A percentile compares a stretch with the other conserved stretches of the same genome.
These are phyloP conservation scores for Coenonympha arcania DNA, from an alignment of 2,888 invertebrate species.

Conservation along the genomic window DNA sequence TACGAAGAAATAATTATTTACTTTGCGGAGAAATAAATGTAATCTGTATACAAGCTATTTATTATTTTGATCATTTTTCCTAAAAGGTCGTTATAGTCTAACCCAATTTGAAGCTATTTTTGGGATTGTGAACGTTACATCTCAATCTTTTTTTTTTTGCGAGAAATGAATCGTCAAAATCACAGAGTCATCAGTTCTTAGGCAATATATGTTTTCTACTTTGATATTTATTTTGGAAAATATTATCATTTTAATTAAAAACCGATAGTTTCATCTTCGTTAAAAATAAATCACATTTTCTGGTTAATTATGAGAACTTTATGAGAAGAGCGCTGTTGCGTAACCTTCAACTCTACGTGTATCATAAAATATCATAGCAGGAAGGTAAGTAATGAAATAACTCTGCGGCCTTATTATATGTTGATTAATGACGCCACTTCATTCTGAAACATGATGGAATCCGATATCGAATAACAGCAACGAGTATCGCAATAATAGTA, in stretches of 20 bases:
- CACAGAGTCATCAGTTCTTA: too few species aligned
- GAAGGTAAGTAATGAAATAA: conserved; percentile 15
- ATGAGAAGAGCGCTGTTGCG: conserved; percentile 36
- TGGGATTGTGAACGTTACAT: too few species aligned
- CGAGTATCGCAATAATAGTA: neutral
- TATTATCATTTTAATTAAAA: neutral
- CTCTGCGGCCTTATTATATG: conserved; percentile 6
- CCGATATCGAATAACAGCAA: too few species aligned
- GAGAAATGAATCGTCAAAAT: too few species aligned
- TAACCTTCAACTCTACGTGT: conserved; percentile 36
- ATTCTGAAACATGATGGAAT: neutral
- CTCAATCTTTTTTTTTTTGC: too few species aligned
- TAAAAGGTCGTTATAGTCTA: too few species aligned
- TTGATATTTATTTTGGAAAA: neutral
- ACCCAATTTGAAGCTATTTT: too few species aligned
- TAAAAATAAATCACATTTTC: conserved; percentile 38
- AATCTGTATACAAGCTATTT: too few species aligned
- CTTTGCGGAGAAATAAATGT: too few species aligned
- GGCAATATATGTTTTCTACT: too few species aligned
- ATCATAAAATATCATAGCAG: conserved; percentile 13
- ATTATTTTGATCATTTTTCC: too few species aligned
- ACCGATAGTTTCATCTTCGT: neutral
- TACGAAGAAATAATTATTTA: too few species aligned
- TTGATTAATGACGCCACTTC: conserved; percentile 11
- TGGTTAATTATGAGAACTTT: conserved; percentile 41